Percentiles rank a stretch among this genome's conserved stretches.
Conservation (phyloP, 1,140 invertebrate genomes). For the Eumaeus atala region DNA sequence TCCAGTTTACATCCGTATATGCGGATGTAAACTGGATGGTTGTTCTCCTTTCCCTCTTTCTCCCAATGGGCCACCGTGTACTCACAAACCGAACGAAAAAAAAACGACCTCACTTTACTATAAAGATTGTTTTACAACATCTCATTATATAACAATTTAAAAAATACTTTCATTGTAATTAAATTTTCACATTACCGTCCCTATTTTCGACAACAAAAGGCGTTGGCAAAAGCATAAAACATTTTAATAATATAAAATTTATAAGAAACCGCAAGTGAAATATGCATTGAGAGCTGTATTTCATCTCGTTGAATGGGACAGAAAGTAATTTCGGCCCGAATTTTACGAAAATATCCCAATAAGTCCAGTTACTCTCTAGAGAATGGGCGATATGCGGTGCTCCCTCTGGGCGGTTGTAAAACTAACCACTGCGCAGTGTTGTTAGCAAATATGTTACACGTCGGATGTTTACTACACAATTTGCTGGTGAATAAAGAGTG, state of each 20-base stretch:
- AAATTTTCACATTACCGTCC: background rate
- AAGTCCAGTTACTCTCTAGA: conserved; percentile 2
- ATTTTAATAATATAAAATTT: background rate
- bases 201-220: background rate
- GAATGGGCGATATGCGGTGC: background rate
- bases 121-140: too few relatives aligned
- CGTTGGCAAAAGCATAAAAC: background rate
- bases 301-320: conserved; percentile 5
- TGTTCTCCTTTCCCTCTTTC: too few relatives aligned
- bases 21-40: too few relatives aligned
- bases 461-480: conserved; percentile 1
- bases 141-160: too few relatives aligned
- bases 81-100: too few relatives aligned
- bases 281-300: conserved; percentile 4
- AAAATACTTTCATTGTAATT: too few relatives aligned
- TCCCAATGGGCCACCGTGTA: too few relatives aligned
- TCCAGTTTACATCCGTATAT: too few relatives aligned
- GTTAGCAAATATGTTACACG: background rate
- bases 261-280: background rate
- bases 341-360: conserved; percentile 6
- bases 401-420: background rate
- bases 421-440: background rate
- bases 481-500: background rate
- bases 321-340: background rate
- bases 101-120: too few relatives aligned